These are phyloP conservation scores for Sebastes goodei DNA, from an alignment of 2,797 vertebrate species.

Conservation along the genomic window DNA sequence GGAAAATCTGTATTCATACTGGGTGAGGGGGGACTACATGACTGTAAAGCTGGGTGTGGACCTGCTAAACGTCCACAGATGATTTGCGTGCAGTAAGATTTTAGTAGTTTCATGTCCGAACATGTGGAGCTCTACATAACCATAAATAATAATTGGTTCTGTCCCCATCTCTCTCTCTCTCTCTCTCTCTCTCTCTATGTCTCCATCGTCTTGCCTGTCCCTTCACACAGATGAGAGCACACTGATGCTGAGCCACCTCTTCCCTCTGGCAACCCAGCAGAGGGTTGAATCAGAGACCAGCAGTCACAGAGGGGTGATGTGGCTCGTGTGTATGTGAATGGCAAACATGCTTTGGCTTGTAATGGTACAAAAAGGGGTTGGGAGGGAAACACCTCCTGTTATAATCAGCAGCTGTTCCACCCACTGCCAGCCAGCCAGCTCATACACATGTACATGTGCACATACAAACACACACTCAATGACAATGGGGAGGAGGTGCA, in stretches of 20 bases:
- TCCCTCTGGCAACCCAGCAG: slow-evolving; percentile 25
- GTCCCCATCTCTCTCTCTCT: not conserved
- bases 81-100: not conserved
- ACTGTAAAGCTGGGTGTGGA: not conserved
- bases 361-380: slow-evolving; percentile 15
- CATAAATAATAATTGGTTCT: not conserved
- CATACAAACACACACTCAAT: not conserved
- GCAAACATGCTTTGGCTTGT: slow-evolving; percentile 7
- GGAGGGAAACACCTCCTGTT: slow-evolving; percentile 27
- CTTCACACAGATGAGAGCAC: slow-evolving; percentile 27
- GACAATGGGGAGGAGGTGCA: slow-evolving; percentile 18
- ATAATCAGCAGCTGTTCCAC: slow-evolving; percentile 38
- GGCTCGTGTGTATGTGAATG: not conserved
- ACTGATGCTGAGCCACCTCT: slow-evolving; percentile 31
- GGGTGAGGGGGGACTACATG: not conserved
- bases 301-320: slow-evolving; percentile 15
- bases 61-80: not conserved
- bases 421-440: not conserved
- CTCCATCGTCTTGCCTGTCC: not conserved
- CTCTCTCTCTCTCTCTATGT: too few species aligned
- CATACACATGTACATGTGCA: not conserved
- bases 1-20: not conserved
- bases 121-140: not conserved
- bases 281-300: slow-evolving; percentile 37
- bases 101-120: not conserved